phyloP scores from a whole-genome alignment of 2,797 vertebrate species.

The Catostomus latipinnis region DNA sequence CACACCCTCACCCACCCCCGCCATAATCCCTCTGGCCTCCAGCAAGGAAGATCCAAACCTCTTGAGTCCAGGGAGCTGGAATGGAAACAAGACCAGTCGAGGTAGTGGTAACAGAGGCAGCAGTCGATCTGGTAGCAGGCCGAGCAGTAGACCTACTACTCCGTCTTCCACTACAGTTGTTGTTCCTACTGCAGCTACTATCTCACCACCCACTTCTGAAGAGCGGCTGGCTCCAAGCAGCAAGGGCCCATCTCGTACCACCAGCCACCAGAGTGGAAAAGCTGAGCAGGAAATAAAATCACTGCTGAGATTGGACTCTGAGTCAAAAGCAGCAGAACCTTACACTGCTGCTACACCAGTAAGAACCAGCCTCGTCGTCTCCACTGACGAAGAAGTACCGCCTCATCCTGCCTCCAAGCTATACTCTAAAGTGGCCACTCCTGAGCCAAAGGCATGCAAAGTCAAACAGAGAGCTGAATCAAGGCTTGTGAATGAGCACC shows the following conservation, averaged over 20 bases:
- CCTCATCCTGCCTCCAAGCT: slow-evolving; percentile 63
- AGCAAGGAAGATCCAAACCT: slow-evolving; percentile 74
- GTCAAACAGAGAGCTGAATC: slow-evolving; percentile 57
- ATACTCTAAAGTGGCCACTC: slow-evolving; percentile 68
- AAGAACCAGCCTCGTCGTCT: slow-evolving; percentile 79
- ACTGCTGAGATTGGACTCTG: slow-evolving; percentile 79
- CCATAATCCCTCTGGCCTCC: slow-evolving; percentile 64
- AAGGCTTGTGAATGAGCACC: slow-evolving; percentile 53
- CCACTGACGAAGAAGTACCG: slow-evolving; percentile 77
- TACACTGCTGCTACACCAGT: slow-evolving; percentile 74
- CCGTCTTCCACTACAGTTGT: slow-evolving; percentile 64
- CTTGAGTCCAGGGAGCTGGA: slow-evolving; percentile 82
- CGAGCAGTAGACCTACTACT: slow-evolving; percentile 78
- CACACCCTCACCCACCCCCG: slow-evolving; percentile 82
- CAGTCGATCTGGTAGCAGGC: slow-evolving; percentile 76
- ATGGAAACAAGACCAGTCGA: slow-evolving; percentile 74
- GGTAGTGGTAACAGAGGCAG: slow-evolving; percentile 55
- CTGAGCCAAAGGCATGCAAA: slow-evolving; percentile 71
- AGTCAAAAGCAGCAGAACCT: slow-evolving; percentile 67
- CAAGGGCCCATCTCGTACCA: slow-evolving; percentile 68
- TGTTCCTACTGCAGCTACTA: neutral
- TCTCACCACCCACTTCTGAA: neutral
- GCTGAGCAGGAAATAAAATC: slow-evolving; percentile 87
- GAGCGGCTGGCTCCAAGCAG: neutral
- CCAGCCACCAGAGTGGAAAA: slow-evolving; percentile 75